Evolutionary conservation across 23 tunicate genomes (phyloP).

Genomic region (Styela clava): DNA sequence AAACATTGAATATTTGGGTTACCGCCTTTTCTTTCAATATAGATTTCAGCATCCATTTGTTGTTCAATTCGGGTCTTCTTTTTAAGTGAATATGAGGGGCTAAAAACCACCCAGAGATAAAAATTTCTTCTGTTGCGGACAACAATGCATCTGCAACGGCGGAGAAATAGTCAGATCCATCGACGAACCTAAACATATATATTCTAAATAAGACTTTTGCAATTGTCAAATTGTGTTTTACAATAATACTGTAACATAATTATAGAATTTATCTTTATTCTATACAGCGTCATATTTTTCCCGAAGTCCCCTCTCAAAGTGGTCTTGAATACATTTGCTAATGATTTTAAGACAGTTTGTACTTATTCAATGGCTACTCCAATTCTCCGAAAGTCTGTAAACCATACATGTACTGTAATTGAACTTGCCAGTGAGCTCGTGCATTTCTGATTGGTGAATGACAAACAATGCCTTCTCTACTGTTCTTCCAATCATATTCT

Average conservation of each 20-base stretch:
- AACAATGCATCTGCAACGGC: conserved; percentile 15
- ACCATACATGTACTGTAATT: too few species aligned
- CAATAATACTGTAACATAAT: too few species aligned
- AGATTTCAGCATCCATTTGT: not conserved
- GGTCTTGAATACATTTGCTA: too few species aligned
- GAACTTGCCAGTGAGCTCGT: conserved; percentile 1
- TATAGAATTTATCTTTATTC: not conserved
- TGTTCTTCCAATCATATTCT: not conserved
- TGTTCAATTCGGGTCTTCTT: not conserved
- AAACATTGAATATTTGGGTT: not conserved
- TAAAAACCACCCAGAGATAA: conserved; percentile 1
- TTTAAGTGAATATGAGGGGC: not conserved
- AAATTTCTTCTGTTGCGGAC: not conserved
- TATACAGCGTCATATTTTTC: too few species aligned
- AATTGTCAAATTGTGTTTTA: not conserved
- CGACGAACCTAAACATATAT: not conserved
- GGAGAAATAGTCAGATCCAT: conserved; percentile 2
- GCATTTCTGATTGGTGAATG: conserved; percentile 1
- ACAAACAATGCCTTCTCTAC: not conserved
- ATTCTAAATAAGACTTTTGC: too few species aligned
- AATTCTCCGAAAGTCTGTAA: too few species aligned
- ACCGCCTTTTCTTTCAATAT: conserved; percentile 3
- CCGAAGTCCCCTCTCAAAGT: too few species aligned
- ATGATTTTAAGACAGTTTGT: too few species aligned
- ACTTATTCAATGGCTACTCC: too few species aligned